phyloP scores from a whole-genome alignment of 2,888 invertebrate species.

The Platerodrilus igneus region DNA sequence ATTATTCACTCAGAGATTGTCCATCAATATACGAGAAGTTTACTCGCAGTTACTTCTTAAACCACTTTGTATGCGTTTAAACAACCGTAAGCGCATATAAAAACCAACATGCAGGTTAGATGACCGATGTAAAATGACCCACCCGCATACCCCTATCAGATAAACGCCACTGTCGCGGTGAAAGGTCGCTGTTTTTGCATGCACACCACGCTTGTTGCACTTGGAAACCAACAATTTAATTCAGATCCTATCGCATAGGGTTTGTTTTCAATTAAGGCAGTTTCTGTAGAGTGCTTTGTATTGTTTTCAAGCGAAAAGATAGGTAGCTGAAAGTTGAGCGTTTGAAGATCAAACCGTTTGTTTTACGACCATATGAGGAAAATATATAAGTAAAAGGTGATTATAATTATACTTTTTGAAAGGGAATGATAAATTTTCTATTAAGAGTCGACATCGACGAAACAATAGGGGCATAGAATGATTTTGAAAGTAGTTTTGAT shows the following conservation, averaged over 20 bases:
- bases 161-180: constrained; percentile 31
- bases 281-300: constrained; percentile 25
- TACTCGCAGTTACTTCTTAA: too few species aligned
- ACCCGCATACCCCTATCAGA: constrained; percentile 35
- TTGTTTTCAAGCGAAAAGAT: constrained; percentile 17
- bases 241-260: constrained; percentile 36
- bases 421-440: too few species aligned
- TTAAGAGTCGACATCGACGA: too few species aligned
- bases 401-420: too few species aligned
- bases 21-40: too few species aligned
- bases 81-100: neutral
- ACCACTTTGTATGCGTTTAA: too few species aligned
- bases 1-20: too few species aligned
- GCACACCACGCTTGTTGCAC: constrained; percentile 33
- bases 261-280: constrained; percentile 43
- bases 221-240: constrained; percentile 35
- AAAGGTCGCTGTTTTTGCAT: constrained; percentile 34
- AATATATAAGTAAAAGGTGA: too few species aligned
- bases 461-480: too few species aligned
- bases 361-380: too few species aligned
- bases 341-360: too few species aligned
- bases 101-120: constrained; percentile 31
- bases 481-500: too few species aligned
- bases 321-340: constrained; percentile 13
- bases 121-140: constrained; percentile 28